phyloP scores from a whole-genome alignment of 2,888 invertebrate species.

The Theretra japonica region DNA sequence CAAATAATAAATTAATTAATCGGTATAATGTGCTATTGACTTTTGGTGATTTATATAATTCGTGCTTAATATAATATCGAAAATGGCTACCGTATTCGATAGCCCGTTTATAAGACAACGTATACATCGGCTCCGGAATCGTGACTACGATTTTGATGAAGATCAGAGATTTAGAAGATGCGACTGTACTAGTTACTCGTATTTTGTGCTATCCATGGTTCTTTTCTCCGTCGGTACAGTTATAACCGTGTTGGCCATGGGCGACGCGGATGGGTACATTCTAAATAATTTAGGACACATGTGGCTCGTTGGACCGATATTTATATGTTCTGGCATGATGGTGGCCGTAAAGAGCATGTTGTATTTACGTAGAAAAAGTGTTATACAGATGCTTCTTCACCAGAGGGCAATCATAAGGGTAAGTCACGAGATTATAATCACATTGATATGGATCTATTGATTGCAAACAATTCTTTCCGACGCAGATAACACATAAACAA shows the following conservation, averaged over 20 bases:
- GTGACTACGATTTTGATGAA: slow-evolving; percentile 85
- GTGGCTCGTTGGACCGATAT: slow-evolving; percentile 88
- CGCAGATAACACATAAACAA: neutral
- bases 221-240: slow-evolving; percentile 87
- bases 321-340: slow-evolving; percentile 88
- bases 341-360: slow-evolving; percentile 88
- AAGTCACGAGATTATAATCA: slow-evolving; percentile 49
- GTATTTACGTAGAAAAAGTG: slow-evolving; percentile 86
- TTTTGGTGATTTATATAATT: slow-evolving; percentile 1
- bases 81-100: slow-evolving; percentile 87
- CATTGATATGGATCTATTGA: neutral
- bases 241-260: slow-evolving; percentile 86
- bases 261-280: slow-evolving; percentile 85
- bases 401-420: slow-evolving; percentile 87
- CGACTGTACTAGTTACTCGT: slow-evolving; percentile 87
- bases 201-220: slow-evolving; percentile 86
- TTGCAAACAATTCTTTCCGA: neutral
- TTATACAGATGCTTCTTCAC: slow-evolving; percentile 87
- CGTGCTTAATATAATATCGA: slow-evolving; percentile 49
- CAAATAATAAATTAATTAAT: neutral
- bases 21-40: slow-evolving; percentile 28
- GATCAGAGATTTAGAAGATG: slow-evolving; percentile 86
- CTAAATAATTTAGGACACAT: slow-evolving; percentile 87
- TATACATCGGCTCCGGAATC: slow-evolving; percentile 84
- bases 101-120: slow-evolving; percentile 86